phyloP scores from a whole-genome alignment of 2,888 invertebrate genomes.

The Chrysina gloriosa region DNA sequence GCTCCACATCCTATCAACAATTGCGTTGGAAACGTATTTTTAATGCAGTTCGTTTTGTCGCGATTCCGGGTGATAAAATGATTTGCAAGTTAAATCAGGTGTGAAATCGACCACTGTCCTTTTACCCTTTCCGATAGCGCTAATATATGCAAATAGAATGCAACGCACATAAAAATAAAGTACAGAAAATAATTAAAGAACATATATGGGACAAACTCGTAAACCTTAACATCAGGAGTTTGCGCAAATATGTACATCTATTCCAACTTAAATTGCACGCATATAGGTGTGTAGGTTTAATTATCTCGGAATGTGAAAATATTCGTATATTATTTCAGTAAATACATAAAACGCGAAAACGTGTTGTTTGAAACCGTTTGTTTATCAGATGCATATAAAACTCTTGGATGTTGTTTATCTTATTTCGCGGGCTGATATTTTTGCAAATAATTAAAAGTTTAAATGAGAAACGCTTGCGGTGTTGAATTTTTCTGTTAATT shows the following conservation, averaged over 20 bases:
- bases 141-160: constrained; percentile 23
- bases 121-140: neutral
- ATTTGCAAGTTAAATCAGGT: constrained; percentile 27
- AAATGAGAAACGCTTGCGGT: neutral
- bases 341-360: neutral
- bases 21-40: constrained; percentile 1
- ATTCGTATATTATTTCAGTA: constrained; percentile 12
- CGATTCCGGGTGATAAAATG: constrained; percentile 10
- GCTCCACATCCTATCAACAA: neutral
- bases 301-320: constrained; percentile 1
- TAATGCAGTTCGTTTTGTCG: neutral
- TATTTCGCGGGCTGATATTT: neutral
- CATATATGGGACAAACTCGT: neutral
- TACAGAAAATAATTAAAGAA: constrained; percentile 17
- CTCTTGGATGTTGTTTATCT: neutral
- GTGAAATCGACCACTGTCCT: neutral
- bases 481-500: neutral
- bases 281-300: neutral
- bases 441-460: neutral
- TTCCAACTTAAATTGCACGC: neutral
- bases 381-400: neutral
- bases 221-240: no score
- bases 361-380: neutral
- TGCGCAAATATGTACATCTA: no score
- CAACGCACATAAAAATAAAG: constrained; percentile 12